Evolutionary conservation across 2,797 vertebrate genomes (phyloP).

Genomic region (Rhincodon typus): DNA sequence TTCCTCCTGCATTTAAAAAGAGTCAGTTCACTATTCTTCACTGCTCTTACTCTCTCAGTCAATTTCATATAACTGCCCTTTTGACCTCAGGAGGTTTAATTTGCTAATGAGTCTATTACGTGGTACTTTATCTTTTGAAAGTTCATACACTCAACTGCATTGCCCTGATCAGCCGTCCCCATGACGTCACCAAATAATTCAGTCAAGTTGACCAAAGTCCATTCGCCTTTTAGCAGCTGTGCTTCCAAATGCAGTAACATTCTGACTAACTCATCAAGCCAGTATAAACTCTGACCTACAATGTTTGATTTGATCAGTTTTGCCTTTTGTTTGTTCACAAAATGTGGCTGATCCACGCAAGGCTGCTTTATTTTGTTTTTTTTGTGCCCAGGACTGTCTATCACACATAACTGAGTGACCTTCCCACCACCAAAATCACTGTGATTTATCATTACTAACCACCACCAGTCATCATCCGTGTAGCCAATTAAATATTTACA

Average conservation of each 20-base stretch:
- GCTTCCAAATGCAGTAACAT: not conserved
- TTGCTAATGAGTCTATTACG: not conserved
- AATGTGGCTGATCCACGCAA: not conserved
- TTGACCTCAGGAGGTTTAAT: not conserved
- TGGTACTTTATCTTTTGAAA: not conserved
- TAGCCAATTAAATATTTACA: too few relatives aligned
- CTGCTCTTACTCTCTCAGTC: not conserved
- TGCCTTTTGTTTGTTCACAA: not conserved
- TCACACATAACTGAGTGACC: too few relatives aligned
- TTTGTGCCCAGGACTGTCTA: too few relatives aligned
- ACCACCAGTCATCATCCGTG: too few relatives aligned
- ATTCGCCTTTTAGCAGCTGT: not conserved
- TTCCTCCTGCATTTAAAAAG: not conserved
- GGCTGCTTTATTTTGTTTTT: too few relatives aligned
- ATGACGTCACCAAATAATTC: not conserved
- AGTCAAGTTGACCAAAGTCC: not conserved
- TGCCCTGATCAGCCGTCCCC: not conserved
- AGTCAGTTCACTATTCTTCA: not conserved
- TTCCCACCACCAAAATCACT: too few relatives aligned
- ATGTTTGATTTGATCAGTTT: not conserved
- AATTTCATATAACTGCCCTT: not conserved
- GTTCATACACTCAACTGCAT: too few relatives aligned
- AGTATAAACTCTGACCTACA: not conserved
- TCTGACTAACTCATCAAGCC: not conserved
- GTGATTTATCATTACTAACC: too few relatives aligned